Evolutionary conservation across 2,113 vertebrate species (phyloP), one percentile per base, ranked within the genome.

Genomic region (Rhabdomys dilectus): DNA sequence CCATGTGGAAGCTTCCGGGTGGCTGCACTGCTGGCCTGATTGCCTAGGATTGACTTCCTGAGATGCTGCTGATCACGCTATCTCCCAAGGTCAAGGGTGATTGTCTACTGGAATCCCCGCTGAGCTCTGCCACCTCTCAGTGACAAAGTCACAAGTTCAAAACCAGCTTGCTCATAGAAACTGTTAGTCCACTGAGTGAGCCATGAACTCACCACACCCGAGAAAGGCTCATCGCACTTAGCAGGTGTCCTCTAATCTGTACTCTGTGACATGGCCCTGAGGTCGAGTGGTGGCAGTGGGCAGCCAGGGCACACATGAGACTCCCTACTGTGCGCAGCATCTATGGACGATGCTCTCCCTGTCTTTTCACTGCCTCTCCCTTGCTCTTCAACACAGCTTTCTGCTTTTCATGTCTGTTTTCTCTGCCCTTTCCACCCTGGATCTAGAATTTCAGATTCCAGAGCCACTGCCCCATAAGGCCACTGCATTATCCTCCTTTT

Each of bases 301-400:
- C 58, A 56, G 15, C 77, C 0, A 4, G 81, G 21, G 39, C 29
- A 17, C 24, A 29, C 53, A 62, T 16, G 53, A 82, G 64, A 19
- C 1, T 0, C 22, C 72, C 8, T 5, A 16, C 45, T 51, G 39
- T 15, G 24, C 1, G 1, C 16, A 2, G 4, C 12, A 53, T 36
- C 58, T 3, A 0, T 4, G 58, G 39, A 5, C 66, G 19, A 36
- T 42, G 48, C 66, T 87, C 56, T 81, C 31, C 36, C 70, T 29
- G 62, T 66, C 1, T 11, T 7, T 42, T 72, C 36, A 48, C 39
- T 2, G 2, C 8, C 10, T 68, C 78, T 36, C 36, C 21, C 13
- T n/a, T 17, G 62, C 39, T 89, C 70, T 62, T 70, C 62, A 24
- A 42, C 58, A 42, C 42, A 3, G 36, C 64, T 68, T 72, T 95